Evolutionary conservation across 2,888 invertebrate species (phyloP).

Genomic region (Eilema caniola): DNA sequence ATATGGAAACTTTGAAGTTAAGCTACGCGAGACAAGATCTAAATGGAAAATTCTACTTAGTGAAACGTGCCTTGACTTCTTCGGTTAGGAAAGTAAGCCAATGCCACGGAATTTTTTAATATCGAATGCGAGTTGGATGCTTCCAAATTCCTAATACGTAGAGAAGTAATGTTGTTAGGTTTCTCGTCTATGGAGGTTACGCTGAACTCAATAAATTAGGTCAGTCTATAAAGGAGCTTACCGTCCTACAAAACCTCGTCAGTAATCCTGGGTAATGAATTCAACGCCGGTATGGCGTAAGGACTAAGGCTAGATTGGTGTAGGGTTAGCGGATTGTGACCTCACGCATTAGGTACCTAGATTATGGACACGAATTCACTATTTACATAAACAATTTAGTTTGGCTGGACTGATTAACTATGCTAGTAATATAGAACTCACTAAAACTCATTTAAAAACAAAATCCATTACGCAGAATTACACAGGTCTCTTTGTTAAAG

Average conservation of each 20-base stretch:
- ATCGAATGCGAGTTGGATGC: not conserved
- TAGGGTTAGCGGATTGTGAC: not conserved
- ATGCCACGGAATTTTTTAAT: slow-evolving; percentile 1
- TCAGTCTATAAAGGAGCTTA: not conserved
- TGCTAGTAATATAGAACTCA: slow-evolving; percentile 4
- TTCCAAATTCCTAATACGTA: not conserved
- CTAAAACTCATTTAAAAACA: slow-evolving; percentile 11
- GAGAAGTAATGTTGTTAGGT: not conserved
- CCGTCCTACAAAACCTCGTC: not conserved
- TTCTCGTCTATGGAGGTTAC: slow-evolving; percentile 2
- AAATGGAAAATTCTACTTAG: slow-evolving; percentile 9
- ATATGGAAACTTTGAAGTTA: not conserved
- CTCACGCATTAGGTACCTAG: not conserved
- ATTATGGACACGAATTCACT: not conserved
- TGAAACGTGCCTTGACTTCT: slow-evolving; percentile 2
- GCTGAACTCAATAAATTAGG: not conserved
- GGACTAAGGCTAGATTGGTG: not conserved
- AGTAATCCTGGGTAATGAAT: slow-evolving; percentile 3
- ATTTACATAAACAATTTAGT: not conserved
- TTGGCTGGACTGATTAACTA: not conserved
- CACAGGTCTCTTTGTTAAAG: not conserved
- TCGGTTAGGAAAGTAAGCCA: not conserved
- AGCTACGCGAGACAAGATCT: slow-evolving; percentile 1
- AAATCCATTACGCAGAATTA: not conserved
- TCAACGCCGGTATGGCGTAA: not conserved